Evolutionary conservation across 2,888 invertebrate species (phyloP).

Genomic region (Xylophagus ater): DNA sequence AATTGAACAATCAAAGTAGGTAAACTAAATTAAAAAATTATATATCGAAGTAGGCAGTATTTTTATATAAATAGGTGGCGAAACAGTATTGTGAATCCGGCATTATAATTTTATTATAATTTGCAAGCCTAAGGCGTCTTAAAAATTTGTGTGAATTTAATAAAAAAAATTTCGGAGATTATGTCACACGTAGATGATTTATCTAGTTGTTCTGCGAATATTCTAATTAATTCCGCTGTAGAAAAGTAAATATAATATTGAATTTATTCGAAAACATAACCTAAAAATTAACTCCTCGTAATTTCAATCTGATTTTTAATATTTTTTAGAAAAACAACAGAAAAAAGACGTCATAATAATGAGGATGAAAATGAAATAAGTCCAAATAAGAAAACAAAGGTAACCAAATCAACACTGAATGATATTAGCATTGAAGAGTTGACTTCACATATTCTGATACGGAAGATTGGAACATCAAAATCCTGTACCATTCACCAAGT

Average conservation of each 20-base stretch:
- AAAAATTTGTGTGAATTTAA: constrained; percentile 26
- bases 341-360: constrained; percentile 18
- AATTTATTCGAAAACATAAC: constrained; percentile 9
- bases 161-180: too few species aligned
- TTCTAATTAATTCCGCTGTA: constrained; percentile 17
- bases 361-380: constrained; percentile 17
- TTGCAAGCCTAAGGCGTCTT: too few species aligned
- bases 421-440: constrained; percentile 58
- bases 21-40: too few species aligned
- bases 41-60: too few species aligned
- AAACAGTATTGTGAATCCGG: too few species aligned
- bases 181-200: constrained; percentile 36
- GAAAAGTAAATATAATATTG: constrained; percentile 8
- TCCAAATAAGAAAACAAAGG: constrained; percentile 21
- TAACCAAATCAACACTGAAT: constrained; percentile 31
- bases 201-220: constrained; percentile 35
- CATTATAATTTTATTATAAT: too few species aligned
- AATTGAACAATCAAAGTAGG: too few species aligned
- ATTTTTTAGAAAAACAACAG: constrained; percentile 10
- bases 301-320: background rate
- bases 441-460: constrained; percentile 72
- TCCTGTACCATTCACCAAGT: constrained; percentile 96
- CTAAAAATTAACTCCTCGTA: background rate
- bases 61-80: too few species aligned
- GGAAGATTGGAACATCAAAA: constrained; percentile 79